Conservation (phyloP, 1,140 invertebrate species). For the Drosophila littoralis region DNA sequence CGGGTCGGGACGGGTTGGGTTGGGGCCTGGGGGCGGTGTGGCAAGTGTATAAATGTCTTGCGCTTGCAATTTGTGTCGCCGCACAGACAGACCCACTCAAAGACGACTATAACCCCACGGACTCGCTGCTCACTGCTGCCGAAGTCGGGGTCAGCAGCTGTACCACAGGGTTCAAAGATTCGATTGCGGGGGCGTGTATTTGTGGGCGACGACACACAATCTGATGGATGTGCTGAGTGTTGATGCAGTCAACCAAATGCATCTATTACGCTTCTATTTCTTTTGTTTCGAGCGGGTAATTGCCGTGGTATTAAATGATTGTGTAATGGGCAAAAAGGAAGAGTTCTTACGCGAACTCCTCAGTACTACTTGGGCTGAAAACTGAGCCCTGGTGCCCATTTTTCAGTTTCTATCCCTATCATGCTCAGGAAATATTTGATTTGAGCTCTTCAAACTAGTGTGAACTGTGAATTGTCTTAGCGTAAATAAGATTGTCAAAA, state of each 20-base stretch:
- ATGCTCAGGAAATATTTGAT: too few species aligned
- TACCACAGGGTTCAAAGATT: slow-evolving; percentile 54
- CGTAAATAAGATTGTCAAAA: too few species aligned
- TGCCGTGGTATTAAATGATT: slow-evolving; percentile 1
- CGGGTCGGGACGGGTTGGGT: too few species aligned
- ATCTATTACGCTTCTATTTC: background rate
- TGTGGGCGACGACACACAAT: slow-evolving; percentile 8
- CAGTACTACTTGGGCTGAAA: too few species aligned
- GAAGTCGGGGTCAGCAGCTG: slow-evolving; percentile 56
- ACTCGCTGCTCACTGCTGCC: slow-evolving; percentile 9
- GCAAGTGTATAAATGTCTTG: slow-evolving; percentile 73
- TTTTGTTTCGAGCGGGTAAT: background rate
- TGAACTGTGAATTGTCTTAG: too few species aligned
- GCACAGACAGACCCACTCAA: slow-evolving; percentile 24
- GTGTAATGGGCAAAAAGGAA: background rate
- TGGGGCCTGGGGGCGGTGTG: slow-evolving; percentile 16
- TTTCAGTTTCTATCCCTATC: too few species aligned
- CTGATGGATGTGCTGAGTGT: slow-evolving; percentile 20
- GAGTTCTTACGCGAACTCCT: too few species aligned
- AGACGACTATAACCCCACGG: slow-evolving; percentile 25
- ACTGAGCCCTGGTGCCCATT: too few species aligned
- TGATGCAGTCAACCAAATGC: slow-evolving; percentile 5
- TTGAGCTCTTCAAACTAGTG: too few species aligned
- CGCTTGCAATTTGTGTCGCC: slow-evolving; percentile 75
- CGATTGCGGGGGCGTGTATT: slow-evolving; percentile 61